A percentile compares a stretch with the other conserved stretches of the same genome.
Conservation (phyloP, 1,140 invertebrate species). For the Subanguina moxae region DNA sequence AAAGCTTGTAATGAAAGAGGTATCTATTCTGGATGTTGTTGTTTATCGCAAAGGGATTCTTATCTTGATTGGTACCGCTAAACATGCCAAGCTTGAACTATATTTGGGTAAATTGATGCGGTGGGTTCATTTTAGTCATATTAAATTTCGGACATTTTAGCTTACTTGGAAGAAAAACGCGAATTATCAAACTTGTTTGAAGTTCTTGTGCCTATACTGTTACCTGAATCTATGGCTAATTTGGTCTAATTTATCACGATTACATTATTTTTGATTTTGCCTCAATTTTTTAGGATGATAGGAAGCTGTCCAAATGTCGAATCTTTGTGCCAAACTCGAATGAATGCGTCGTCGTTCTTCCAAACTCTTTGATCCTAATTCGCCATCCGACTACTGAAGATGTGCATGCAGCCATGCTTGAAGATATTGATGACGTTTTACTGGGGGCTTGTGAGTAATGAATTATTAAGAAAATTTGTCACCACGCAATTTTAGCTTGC, state of each 20-base stretch:
- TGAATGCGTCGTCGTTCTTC: conserved; percentile 27
- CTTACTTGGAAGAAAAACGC: background rate
- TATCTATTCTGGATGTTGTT: conserved; percentile 19
- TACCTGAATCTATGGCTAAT: conserved; percentile 12
- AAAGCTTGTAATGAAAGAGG: conserved; percentile 9
- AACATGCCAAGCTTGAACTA: background rate
- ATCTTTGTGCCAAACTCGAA: conserved; percentile 21
- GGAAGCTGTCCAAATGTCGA: conserved; percentile 12
- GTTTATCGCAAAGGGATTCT: conserved; percentile 26
- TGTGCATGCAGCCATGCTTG: background rate
- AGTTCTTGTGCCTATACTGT: conserved; percentile 14
- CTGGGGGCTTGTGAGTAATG: background rate
- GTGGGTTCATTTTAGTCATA: background rate
- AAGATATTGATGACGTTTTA: conserved; percentile 9
- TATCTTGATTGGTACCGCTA: conserved; percentile 28
- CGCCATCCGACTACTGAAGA: conserved; percentile 10
- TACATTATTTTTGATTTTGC: conserved; percentile 8
- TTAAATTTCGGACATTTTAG: background rate
- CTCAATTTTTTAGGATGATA: background rate
- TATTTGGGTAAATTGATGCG: background rate
- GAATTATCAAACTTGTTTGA: background rate
- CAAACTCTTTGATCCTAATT: conserved; percentile 19
- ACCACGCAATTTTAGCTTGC: conserved; percentile 14
- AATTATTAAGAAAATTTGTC: background rate
- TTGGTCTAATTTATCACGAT: background rate